These are phyloP conservation scores for Pseudorasbora parva DNA, from an alignment of 2,113 vertebrate species.

Conservation along the genomic window DNA sequence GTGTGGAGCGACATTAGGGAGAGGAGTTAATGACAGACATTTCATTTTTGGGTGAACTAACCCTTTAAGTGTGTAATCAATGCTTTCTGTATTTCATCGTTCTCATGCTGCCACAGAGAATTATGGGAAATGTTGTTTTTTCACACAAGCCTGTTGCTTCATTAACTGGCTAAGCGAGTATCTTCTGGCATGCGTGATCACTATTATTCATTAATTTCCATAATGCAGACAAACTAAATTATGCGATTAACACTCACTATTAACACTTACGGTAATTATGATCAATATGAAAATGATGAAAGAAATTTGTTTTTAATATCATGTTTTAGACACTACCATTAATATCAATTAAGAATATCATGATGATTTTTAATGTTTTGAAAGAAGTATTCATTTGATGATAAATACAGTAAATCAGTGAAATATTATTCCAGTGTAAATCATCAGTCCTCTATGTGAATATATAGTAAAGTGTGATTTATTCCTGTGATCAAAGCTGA, in stretches of 20 bases:
- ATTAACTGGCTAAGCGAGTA: not conserved
- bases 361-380: too few species aligned
- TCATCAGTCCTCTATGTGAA: not conserved
- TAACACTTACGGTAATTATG: not conserved
- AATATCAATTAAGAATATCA: too few species aligned
- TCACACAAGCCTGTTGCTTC: not conserved
- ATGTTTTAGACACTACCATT: not conserved
- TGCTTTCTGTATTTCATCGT: not conserved
- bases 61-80: not conserved
- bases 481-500: not conserved
- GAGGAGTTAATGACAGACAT: too few species aligned
- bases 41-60: too few species aligned
- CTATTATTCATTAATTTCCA: not conserved
- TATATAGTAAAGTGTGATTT: not conserved
- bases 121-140: not conserved
- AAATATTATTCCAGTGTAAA: not conserved
- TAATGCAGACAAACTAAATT: too few species aligned
- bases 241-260: not conserved
- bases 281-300: not conserved
- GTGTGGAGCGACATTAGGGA: too few species aligned
- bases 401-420: not conserved
- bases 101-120: not conserved
- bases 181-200: not conserved
- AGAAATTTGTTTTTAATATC: not conserved
- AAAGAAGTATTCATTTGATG: not conserved